Percentiles rank a stretch among this genome's conserved stretches.
phyloP scores from a whole-genome alignment of 1,140 invertebrate species.

The Oryctes rhinoceros region DNA sequence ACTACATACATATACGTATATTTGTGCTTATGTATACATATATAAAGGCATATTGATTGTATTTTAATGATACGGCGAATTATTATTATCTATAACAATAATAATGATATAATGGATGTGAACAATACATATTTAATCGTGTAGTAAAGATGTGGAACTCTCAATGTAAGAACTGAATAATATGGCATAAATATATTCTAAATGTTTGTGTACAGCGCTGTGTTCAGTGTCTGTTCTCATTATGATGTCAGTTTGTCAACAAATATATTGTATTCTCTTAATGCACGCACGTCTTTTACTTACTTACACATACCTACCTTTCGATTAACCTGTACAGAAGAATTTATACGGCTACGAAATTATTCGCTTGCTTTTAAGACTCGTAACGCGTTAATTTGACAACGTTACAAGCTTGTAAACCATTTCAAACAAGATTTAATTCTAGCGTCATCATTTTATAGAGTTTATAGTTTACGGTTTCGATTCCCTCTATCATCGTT shows the following conservation, averaged over 20 bases:
- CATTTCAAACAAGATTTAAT: no score
- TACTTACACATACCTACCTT: neutral
- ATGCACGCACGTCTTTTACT: neutral
- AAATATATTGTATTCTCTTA: constrained; percentile 37
- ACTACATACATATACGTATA: neutral
- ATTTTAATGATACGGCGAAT: constrained; percentile 16
- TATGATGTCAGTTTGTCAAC: constrained; percentile 29
- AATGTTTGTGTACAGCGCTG: neutral
- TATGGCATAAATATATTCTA: constrained; percentile 14
- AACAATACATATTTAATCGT: constrained; percentile 2
- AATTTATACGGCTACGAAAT: no score
- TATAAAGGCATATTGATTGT: constrained; percentile 12
- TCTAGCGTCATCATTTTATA: no score
- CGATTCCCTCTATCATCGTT: no score
- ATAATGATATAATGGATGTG: constrained; percentile 16
- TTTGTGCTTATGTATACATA: constrained; percentile 1
- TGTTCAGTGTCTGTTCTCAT: constrained; percentile 19
- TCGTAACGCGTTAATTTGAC: no score
- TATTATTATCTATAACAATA: neutral
- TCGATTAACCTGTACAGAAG: no score
- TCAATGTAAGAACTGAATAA: neutral
- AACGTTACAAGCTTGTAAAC: no score
- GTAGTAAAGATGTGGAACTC: neutral
- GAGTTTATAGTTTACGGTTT: no score
- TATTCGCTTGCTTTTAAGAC: no score